phyloP scores from a whole-genome alignment of 2,888 invertebrate species.

The Rhopalosiphum nymphaeae region DNA sequence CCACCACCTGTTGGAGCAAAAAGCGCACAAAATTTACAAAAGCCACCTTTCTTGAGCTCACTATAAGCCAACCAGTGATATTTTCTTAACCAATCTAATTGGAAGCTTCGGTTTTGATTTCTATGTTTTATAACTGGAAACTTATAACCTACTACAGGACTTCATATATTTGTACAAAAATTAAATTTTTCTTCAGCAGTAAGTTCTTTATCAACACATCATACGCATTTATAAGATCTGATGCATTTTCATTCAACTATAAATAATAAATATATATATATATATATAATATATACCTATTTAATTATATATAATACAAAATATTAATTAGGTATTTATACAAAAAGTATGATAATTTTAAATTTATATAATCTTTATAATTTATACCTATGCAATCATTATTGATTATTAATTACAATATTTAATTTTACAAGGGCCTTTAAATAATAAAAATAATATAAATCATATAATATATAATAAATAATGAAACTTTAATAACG shows the following conservation, averaged over 20 bases:
- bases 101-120: constrained; percentile 15
- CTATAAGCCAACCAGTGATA: constrained; percentile 16
- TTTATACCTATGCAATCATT: background rate
- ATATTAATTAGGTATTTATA: background rate
- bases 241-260: background rate
- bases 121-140: background rate
- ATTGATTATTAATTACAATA: background rate
- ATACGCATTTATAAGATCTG: background rate
- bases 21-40: constrained; percentile 34
- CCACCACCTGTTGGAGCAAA: constrained; percentile 31
- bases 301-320: background rate
- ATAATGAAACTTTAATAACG: background rate
- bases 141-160: background rate
- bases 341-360: background rate
- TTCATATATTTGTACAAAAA: background rate
- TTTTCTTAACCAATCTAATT: background rate
- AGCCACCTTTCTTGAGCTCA: constrained; percentile 4
- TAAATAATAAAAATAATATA: background rate
- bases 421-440: no score
- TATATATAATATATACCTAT: no score
- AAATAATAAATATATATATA: background rate
- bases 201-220: background rate
- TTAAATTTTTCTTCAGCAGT: constrained; percentile 2
- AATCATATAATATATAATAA: no score
- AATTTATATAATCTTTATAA: background rate